phyloP scores from a whole-genome alignment of 2,888 invertebrate species.

The Petrophora chlorosata region DNA sequence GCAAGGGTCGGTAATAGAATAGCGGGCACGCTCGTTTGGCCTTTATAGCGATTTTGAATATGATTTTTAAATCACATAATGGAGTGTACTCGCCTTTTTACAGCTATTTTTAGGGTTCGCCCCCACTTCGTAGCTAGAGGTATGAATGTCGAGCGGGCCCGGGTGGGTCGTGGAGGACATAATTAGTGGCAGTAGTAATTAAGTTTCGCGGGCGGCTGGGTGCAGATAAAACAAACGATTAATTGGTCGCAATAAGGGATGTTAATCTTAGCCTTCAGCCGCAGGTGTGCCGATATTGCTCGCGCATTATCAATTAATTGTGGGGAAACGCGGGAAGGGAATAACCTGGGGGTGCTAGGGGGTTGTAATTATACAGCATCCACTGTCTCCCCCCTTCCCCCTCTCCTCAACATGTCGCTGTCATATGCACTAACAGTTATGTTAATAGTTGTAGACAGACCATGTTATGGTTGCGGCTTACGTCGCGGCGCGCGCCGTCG shows the following conservation, averaged over 20 bases:
- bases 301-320: slow-evolving; percentile 66
- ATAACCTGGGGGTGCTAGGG: slow-evolving; percentile 32
- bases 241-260: slow-evolving; percentile 67
- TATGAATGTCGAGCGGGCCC: neutral
- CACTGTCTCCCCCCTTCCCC: slow-evolving; percentile 26
- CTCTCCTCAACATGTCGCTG: too few relatives aligned
- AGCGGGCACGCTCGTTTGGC: slow-evolving; percentile 71
- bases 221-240: slow-evolving; percentile 69
- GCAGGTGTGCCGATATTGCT: slow-evolving; percentile 64
- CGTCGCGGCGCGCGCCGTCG: too few relatives aligned
- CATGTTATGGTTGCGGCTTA: slow-evolving; percentile 24
- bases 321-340: slow-evolving; percentile 46
- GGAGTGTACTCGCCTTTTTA: slow-evolving; percentile 73
- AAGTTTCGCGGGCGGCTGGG: slow-evolving; percentile 66
- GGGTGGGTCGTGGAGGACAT: slow-evolving; percentile 20
- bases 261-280: slow-evolving; percentile 73
- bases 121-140: slow-evolving; percentile 12
- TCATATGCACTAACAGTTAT: slow-evolving; percentile 63
- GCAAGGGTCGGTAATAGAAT: slow-evolving; percentile 73
- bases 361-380: slow-evolving; percentile 51
- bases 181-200: slow-evolving; percentile 51
- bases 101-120: slow-evolving; percentile 66
- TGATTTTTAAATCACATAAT: slow-evolving; percentile 81
- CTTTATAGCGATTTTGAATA: slow-evolving; percentile 76
- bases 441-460: slow-evolving; percentile 46